These are phyloP conservation scores for Drusus annulatus DNA, from an alignment of 1,140 invertebrate genomes.

Conservation along the genomic window DNA sequence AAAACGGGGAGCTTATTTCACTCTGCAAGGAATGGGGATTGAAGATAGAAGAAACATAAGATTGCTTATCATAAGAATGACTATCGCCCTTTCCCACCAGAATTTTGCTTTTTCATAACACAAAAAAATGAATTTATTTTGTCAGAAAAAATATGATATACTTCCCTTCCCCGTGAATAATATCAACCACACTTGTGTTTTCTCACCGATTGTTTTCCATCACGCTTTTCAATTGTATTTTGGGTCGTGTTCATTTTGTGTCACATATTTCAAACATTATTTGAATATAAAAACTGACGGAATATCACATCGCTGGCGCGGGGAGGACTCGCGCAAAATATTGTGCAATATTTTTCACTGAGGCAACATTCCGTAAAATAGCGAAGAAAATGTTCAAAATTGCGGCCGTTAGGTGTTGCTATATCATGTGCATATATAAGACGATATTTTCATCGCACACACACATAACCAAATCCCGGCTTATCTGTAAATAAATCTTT, in stretches of 20 bases:
- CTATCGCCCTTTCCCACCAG: too few relatives aligned
- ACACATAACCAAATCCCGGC: constrained; percentile 6
- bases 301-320: background rate
- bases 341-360: constrained; percentile 1
- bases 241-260: background rate
- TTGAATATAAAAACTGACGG: constrained; percentile 32
- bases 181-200: constrained; percentile 5
- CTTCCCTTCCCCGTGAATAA: background rate
- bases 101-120: too few relatives aligned
- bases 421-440: constrained; percentile 11
- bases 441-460: constrained; percentile 36
- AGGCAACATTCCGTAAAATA: constrained; percentile 27
- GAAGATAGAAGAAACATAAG: too few relatives aligned
- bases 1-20: too few relatives aligned
- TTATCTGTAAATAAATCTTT: constrained; percentile 22
- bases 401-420: constrained; percentile 23
- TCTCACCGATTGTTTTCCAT: constrained; percentile 3
- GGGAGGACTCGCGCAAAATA: background rate
- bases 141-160: too few relatives aligned
- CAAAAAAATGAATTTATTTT: too few relatives aligned
- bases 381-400: constrained; percentile 30
- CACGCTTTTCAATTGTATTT: constrained; percentile 11
- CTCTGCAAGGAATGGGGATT: too few relatives aligned
- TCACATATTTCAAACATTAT: constrained; percentile 23
- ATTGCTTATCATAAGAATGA: too few relatives aligned